phyloP scores from a whole-genome alignment of 2,797 vertebrate genomes.

The Acipenser transmontanus region DNA sequence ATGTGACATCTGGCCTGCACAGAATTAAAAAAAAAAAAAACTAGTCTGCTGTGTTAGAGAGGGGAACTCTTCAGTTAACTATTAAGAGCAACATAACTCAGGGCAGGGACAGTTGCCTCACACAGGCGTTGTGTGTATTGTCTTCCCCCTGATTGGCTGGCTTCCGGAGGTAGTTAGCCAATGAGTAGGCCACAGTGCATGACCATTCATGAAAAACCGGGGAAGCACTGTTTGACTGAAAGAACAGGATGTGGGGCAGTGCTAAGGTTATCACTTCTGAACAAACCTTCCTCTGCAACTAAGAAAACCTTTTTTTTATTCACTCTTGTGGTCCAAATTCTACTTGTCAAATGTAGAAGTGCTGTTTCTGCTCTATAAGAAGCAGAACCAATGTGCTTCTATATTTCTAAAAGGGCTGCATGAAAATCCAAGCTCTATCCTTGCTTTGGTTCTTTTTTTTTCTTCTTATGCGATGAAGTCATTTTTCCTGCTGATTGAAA shows the following conservation, averaged over 20 bases:
- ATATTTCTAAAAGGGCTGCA: conserved; percentile 22
- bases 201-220: conserved; percentile 71
- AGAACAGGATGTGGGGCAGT: conserved; percentile 47
- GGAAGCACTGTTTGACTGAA: conserved; percentile 37
- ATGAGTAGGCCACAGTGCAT: conserved; percentile 41
- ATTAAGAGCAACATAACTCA: conserved; percentile 39
- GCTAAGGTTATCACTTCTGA: conserved; percentile 44
- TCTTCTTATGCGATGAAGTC: conserved; percentile 40
- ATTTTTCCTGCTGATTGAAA: conserved; percentile 52
- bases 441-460: conserved; percentile 16
- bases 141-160: conserved; percentile 55
- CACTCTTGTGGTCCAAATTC: conserved; percentile 19
- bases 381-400: conserved; percentile 27
- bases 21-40: conserved; percentile 7
- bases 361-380: conserved; percentile 15
- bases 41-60: conserved; percentile 17
- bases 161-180: conserved; percentile 40
- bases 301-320: conserved; percentile 28
- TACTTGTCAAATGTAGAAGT: conserved; percentile 15
- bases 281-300: conserved; percentile 32
- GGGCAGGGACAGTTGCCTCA: conserved; percentile 36
- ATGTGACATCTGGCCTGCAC: conserved; percentile 26
- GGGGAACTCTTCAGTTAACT: conserved; percentile 25
- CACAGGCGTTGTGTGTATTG: conserved; percentile 32
- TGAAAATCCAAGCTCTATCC: conserved; percentile 22